Base-by-base conservation (phyloP, 2,888 invertebrate species). In the Eudemis profundana region DNA sequence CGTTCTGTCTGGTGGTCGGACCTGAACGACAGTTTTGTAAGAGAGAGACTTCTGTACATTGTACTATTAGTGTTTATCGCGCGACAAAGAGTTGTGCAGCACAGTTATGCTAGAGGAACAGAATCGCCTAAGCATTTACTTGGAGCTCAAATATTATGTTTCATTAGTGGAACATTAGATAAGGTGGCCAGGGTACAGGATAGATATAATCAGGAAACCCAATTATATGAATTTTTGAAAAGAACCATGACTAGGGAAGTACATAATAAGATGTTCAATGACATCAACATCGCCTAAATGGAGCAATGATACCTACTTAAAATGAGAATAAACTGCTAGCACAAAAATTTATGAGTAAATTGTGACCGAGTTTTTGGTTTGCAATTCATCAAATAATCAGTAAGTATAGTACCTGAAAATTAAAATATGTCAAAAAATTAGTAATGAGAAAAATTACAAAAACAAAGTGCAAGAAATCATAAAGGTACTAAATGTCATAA, bases 401-500 rank as follows among this genome's bases (percentile, higher is more conserved):
- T 14, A n/a, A n/a, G n/a, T n/a, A n/a, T n/a, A n/a, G n/a, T 51
- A 36, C 33, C 36, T 51, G 51, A n/a, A 60, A 54, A 47, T 40
- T 29, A 49, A 62, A 46, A 62, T 38, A 12, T 17, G 40, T 15
- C 4, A 50, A 36, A 14, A 21, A 33, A 40, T 19, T 27, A 38
- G 21, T 1, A 21, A 29, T 29, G 5, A 53, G 14, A 54, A 14
- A 51, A 36, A 19, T 36, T n/a, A 29, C 8, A 27, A 19, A n/a
- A n/a, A 33, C 2, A 33, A 7, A 33, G 8, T 33, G 40, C 5
- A 23, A 44, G 56, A 44, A 56, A 46, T 60, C 65, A 65, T 60
- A n/a, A 21, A 38, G 19, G 14, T 65, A 23, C 50, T 36, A 59
- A 50, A 60, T 53, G 51, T 65, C 65, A 65, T 44, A 60, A 60